Evolutionary conservation across 2,888 invertebrate genomes (phyloP).

Genomic region (Graphium colonna): DNA sequence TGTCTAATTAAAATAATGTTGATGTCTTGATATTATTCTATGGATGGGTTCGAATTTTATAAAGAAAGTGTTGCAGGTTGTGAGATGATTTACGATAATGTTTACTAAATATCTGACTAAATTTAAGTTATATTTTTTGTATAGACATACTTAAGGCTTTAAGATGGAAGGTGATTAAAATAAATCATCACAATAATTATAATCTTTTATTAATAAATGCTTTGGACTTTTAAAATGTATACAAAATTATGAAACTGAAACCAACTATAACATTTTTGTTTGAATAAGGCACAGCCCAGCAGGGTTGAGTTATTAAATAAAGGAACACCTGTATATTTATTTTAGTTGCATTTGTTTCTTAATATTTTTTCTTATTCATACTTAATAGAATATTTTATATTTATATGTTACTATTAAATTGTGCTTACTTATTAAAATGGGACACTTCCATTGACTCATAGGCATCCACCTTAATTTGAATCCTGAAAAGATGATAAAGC

Average conservation of each 20-base stretch:
- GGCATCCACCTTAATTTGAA: conserved; percentile 76
- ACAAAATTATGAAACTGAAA: conserved; percentile 10
- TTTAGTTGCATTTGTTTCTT: conserved; percentile 23
- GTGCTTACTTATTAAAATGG: conserved; percentile 76
- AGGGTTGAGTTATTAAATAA: conserved; percentile 24
- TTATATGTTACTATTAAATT: conserved; percentile 14
- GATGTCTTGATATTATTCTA: conserved; percentile 16
- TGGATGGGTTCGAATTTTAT: conserved; percentile 54
- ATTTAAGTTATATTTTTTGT: conserved; percentile 78
- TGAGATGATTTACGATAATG: conserved; percentile 77
- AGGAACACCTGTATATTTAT: not conserved
- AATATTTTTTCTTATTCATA: conserved; percentile 18
- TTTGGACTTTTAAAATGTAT: not conserved
- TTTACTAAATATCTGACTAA: conserved; percentile 77
- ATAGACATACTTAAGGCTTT: conserved; percentile 63
- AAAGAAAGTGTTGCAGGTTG: conserved; percentile 74
- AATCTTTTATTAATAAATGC: conserved; percentile 29
- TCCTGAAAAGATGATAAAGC: conserved; percentile 69
- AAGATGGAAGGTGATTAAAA: conserved; percentile 72
- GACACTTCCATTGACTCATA: conserved; percentile 83
- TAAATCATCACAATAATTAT: conserved; percentile 58
- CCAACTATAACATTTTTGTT: conserved; percentile 3
- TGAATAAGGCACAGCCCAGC: conserved; percentile 56
- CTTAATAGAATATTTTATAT: not conserved
- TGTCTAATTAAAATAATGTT: conserved; percentile 13